A percentile compares a stretch with the other conserved stretches of the same genome.
phyloP scores from a whole-genome alignment of 37 sponge, comb jelly and placozoan species.

The Oscarella lobularis region DNA sequence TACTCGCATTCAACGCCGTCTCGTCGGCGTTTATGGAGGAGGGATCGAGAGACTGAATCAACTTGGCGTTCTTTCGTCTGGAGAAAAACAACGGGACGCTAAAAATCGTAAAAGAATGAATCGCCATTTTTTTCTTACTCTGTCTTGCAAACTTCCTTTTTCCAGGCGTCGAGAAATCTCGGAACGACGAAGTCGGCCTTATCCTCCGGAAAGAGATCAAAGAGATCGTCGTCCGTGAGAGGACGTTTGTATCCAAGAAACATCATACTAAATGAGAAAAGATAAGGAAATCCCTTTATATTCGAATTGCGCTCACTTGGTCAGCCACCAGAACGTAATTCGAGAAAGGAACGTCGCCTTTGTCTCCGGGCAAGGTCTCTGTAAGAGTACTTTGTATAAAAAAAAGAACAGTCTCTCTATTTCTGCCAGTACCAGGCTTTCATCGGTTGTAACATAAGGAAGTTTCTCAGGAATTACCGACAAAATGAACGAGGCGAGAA shows the following conservation, averaged over 20 bases:
- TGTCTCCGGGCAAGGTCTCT: constrained; percentile 13
- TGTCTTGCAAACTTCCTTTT: constrained; percentile 1
- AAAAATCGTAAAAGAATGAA: no score
- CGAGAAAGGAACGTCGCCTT: not conserved
- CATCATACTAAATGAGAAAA: constrained; percentile 1
- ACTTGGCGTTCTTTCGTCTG: no score
- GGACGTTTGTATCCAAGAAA: not conserved
- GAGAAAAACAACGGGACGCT: no score
- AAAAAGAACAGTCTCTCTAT: not conserved
- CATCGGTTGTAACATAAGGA: no score
- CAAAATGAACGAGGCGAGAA: no score
- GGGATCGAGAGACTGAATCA: no score
- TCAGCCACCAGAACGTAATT: constrained; percentile 5
- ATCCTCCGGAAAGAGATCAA: not conserved
- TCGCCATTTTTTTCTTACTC: no score
- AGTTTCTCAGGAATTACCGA: no score
- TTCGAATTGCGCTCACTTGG: not conserved
- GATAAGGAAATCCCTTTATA: not conserved
- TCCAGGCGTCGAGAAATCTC: not conserved
- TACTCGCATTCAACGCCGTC: no score
- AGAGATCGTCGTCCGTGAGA: not conserved
- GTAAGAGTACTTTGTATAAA: not conserved
- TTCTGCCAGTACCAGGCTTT: no score
- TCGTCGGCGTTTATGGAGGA: no score
- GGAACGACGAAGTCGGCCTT: not conserved